A percentile compares a stretch with the other conserved stretches of the same genome.
phyloP scores from a whole-genome alignment of 1,140 invertebrate species.

The Coelopa frigida region DNA sequence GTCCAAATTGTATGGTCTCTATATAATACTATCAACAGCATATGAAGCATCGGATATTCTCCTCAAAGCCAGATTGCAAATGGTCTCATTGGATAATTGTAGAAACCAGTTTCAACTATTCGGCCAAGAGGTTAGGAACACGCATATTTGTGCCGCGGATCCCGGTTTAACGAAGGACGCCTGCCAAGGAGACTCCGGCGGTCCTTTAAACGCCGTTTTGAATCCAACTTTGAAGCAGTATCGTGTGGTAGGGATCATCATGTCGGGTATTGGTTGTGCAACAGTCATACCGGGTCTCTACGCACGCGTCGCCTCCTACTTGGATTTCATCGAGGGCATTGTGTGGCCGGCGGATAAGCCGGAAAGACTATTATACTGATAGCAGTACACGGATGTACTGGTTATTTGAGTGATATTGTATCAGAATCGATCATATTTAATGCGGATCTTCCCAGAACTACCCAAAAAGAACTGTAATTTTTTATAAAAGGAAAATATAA shows the following conservation, averaged over 20 bases:
- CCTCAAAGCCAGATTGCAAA: constrained; percentile 21
- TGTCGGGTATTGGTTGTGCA: constrained; percentile 43
- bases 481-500: no score
- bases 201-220: constrained; percentile 49
- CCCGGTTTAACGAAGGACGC: constrained; percentile 52
- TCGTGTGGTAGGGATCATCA: constrained; percentile 47
- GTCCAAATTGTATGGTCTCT: background rate
- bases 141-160: constrained; percentile 49
- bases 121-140: constrained; percentile 16
- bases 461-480: no score
- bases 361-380: no score
- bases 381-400: no score
- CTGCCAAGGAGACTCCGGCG: constrained; percentile 60
- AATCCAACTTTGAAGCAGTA: constrained; percentile 18
- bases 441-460: no score
- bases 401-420: no score
- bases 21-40: constrained; percentile 12
- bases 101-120: constrained; percentile 1
- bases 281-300: constrained; percentile 48
- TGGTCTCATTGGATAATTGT: constrained; percentile 23
- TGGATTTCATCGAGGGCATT: constrained; percentile 57
- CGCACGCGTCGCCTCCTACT: constrained; percentile 52
- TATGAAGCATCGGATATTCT: constrained; percentile 17
- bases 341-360: constrained; percentile 53
- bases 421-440: no score